Base-by-base conservation (phyloP, 2,113 vertebrate species). In the Alethe castanea region DNA sequence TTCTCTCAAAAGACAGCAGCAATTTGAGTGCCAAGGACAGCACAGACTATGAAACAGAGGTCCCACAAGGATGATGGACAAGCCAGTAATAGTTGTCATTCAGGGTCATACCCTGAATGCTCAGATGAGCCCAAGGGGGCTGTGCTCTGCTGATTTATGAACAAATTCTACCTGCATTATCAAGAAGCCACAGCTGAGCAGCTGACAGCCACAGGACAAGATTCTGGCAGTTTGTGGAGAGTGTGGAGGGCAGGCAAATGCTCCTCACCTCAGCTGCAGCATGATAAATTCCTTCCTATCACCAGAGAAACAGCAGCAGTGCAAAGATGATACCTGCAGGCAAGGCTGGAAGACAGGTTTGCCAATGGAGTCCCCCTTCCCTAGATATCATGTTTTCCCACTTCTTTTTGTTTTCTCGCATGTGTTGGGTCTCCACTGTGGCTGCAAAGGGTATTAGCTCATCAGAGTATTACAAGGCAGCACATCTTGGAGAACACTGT, bases 391-490 rank as follows among this genome's bases (percentile, higher is more conserved):
- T 6, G 18, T 26, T 82, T 82, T 48, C 23, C 36, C 38, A 24
- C n/a, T 44, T 38, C 13, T 36, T 67, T 76, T 52, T 8, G 1
- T 45, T 71, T 70, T 29, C 48, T 69, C 17, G 28, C 2, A 2
- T 12, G 5, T 15, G 3, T 10, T 48, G 10, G 19, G 36, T 72
- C 28, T 69, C 28, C 22, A 7, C 19, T 19, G 48, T 7, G 20
- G 40, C 20, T 8, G 14, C 50, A 59, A 28, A 73, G 33, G 50
- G 9, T 54, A 24, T 53, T 65, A 62, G 35, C 11, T 66, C 7
- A 3, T 57, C 54, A 64, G 33, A 84, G 38, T 11, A 42, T n/a
- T 53, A 28, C 22, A 28, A n/a, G 0, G 0, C 0, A 1, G 25
- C 0, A 0, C 64, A 53, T 44, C 67, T 10, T 57, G 66, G 53